These are phyloP conservation scores for Yasuhikotakia modesta DNA, from an alignment of 2,797 vertebrate species.

Conservation along the genomic window DNA sequence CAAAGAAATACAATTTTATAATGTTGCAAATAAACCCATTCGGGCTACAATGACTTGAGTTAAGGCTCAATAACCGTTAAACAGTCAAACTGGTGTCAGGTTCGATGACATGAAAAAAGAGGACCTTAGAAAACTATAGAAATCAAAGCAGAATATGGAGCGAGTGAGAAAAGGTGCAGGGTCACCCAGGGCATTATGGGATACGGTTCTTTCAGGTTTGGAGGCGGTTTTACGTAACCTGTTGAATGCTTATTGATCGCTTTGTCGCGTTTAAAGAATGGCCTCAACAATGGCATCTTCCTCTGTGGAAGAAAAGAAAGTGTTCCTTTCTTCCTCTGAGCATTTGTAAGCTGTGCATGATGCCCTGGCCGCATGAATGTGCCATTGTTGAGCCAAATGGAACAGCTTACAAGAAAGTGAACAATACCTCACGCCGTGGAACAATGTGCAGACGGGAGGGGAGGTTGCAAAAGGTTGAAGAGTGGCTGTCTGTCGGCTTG, in stretches of 20 bases:
- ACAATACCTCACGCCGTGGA: conserved; percentile 17
- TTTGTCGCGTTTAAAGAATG: conserved; percentile 53
- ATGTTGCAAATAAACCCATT: background rate
- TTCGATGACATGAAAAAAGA: background rate
- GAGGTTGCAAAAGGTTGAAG: conserved; percentile 17
- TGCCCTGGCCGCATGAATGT: conserved; percentile 43
- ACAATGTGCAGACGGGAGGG: conserved; percentile 31
- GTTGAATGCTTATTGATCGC: conserved; percentile 58
- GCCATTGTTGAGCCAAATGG: conserved; percentile 41
- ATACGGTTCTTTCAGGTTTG: conserved; percentile 23
- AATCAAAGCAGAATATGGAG: background rate
- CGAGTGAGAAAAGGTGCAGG: conserved; percentile 1
- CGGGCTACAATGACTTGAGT: too few species aligned
- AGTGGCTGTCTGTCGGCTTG: conserved; percentile 32
- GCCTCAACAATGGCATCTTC: conserved; percentile 49
- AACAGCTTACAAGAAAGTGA: conserved; percentile 29
- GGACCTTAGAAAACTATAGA: background rate
- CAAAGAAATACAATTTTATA: background rate
- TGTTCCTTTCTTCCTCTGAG: conserved; percentile 48
- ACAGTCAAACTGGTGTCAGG: background rate
- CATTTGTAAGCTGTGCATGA: conserved; percentile 48
- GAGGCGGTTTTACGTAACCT: conserved; percentile 46
- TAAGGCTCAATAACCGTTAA: background rate
- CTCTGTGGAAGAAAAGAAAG: conserved; percentile 49
- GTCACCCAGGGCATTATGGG: conserved; percentile 19